Evolutionary conservation across 2,888 invertebrate species (phyloP).

Genomic region (Apotomis capreana): DNA sequence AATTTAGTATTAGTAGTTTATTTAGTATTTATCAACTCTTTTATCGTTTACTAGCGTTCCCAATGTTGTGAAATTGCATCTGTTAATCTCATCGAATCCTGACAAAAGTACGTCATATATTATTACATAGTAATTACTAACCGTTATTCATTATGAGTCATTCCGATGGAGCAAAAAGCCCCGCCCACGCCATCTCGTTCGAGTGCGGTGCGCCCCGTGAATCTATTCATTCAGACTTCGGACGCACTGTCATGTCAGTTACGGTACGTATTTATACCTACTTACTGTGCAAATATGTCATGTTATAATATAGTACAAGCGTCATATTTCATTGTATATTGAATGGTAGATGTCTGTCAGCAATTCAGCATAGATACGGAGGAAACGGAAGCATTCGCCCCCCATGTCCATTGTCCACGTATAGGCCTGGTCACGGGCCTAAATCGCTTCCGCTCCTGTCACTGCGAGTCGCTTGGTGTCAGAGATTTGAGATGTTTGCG

Average conservation of each 20-base stretch:
- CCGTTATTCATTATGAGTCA: not conserved
- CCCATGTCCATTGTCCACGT: not conserved
- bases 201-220: too few species aligned
- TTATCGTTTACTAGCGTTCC: not conserved
- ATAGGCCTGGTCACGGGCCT: not conserved
- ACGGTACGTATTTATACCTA: not conserved
- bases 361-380: too few species aligned
- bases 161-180: not conserved
- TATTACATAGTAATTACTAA: not conserved
- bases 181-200: too few species aligned
- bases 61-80: not conserved
- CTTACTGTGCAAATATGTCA: not conserved
- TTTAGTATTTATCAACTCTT: too few species aligned
- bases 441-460: too few species aligned
- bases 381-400: too few species aligned
- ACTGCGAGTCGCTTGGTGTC: not conserved
- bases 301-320: too few species aligned
- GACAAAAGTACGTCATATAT: not conserved
- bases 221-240: too few species aligned
- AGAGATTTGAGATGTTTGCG: slow-evolving; percentile 16
- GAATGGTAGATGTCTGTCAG: too few species aligned
- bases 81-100: not conserved
- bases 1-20: too few species aligned
- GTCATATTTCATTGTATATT: too few species aligned
- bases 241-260: too few species aligned